A percentile compares a stretch with the other conserved stretches of the same genome.
phyloP scores from a whole-genome alignment of 1,140 invertebrate genomes.

The Mya arenaria region DNA sequence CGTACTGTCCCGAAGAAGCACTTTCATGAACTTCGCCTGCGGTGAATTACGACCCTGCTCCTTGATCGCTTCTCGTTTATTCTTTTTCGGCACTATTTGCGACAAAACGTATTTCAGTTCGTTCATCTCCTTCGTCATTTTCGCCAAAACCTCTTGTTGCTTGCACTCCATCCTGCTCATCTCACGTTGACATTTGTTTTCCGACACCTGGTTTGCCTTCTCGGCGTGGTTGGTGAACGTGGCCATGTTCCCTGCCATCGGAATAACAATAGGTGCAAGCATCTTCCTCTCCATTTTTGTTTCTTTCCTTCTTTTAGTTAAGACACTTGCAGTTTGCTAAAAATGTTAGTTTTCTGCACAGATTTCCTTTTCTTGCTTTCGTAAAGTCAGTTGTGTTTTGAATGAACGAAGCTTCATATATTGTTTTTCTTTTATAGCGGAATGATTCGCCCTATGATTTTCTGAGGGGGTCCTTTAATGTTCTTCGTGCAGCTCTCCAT shows the following conservation, averaged over 20 bases:
- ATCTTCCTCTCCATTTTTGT: slow-evolving; percentile 13
- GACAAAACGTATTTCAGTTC: slow-evolving; percentile 47
- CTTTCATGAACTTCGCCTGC: slow-evolving; percentile 28
- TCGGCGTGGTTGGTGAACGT: slow-evolving; percentile 44
- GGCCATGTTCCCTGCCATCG: slow-evolving; percentile 38
- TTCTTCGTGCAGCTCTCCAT: too few relatives aligned
- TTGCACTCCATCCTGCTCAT: slow-evolving; percentile 13
- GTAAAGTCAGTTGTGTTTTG: too few relatives aligned
- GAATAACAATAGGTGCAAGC: slow-evolving; percentile 38
- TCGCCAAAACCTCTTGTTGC: slow-evolving; percentile 18
- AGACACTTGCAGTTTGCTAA: too few relatives aligned
- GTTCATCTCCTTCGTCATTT: slow-evolving; percentile 49
- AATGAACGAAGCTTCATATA: too few relatives aligned
- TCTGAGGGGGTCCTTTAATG: not conserved
- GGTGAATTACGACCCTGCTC: slow-evolving; percentile 35
- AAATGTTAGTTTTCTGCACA: too few relatives aligned
- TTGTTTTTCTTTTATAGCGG: not conserved
- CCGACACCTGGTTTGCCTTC: slow-evolving; percentile 39
- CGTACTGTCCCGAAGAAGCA: not conserved
- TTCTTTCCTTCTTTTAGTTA: too few relatives aligned
- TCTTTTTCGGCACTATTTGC: slow-evolving; percentile 1
- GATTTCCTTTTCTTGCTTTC: too few relatives aligned
- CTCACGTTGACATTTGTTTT: slow-evolving; percentile 37
- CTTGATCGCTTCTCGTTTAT: slow-evolving; percentile 33
- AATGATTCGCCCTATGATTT: not conserved